Conservation (phyloP, 1,140 invertebrate genomes). For the Drosophila biarmipes region DNA sequence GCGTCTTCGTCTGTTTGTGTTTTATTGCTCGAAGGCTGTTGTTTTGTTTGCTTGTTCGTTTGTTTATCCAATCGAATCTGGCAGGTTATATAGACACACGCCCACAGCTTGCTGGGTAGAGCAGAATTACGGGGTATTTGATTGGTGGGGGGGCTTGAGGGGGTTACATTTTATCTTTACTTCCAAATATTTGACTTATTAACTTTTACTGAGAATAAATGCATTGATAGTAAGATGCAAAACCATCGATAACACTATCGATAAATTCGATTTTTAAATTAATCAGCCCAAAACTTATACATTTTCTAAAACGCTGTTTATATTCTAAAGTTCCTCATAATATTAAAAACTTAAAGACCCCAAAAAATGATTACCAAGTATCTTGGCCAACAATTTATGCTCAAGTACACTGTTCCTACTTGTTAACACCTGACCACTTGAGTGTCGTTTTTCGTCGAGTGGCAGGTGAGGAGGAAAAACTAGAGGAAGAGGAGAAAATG, state of each 20-base stretch:
- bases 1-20: conserved; percentile 20
- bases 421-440: conserved; percentile 28
- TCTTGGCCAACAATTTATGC: not conserved
- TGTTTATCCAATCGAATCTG: conserved; percentile 13
- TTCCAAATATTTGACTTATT: no score
- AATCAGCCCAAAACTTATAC: no score
- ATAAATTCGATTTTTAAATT: no score
- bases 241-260: no score
- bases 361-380: not conserved
- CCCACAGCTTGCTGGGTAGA: not conserved
- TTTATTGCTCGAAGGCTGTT: conserved; percentile 37
- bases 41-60: conserved; percentile 23
- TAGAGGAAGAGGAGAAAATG: conserved; percentile 1
- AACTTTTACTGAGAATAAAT: no score
- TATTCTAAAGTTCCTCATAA: no score
- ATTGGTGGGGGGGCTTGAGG: no score
- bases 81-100: not conserved
- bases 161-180: no score
- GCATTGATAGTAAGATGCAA: no score
- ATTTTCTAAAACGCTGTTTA: no score
- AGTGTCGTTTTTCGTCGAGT: conserved; percentile 28
- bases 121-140: not conserved
- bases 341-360: no score
- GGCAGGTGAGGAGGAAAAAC: conserved; percentile 8
- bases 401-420: conserved; percentile 1